These are phyloP conservation scores for Octodon degus DNA, from an alignment of 2,113 vertebrate genomes.

Conservation along the genomic window DNA sequence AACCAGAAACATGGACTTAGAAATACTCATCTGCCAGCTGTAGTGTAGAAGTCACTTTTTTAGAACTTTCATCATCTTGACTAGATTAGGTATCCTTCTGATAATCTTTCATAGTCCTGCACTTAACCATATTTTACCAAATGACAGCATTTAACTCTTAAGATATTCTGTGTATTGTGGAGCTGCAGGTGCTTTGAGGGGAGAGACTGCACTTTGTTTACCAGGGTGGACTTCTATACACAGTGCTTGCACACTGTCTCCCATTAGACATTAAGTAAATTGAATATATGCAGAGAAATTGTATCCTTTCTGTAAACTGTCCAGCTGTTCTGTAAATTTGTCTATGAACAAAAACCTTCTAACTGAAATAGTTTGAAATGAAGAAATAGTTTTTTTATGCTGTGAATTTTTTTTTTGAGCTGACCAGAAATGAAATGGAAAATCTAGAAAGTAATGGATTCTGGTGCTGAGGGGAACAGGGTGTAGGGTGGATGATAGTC, in stretches of 20 bases:
- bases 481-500: neutral
- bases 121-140: neutral
- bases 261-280: neutral
- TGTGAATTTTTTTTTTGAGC: neutral
- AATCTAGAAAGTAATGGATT: neutral
- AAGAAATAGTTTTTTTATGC: neutral
- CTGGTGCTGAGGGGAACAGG: neutral
- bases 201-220: neutral
- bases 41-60: neutral
- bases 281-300: neutral
- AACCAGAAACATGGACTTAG: neutral
- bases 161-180: neutral
- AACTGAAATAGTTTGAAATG: neutral
- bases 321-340: neutral
- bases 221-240: neutral
- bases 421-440: neutral
- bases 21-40: neutral
- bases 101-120: neutral
- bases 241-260: neutral
- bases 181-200: neutral
- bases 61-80: neutral
- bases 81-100: neutral
- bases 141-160: neutral
- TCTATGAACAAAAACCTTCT: neutral
- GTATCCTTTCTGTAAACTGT: neutral